Base-by-base conservation (phyloP, 2,113 vertebrate species). In the Picathartes gymnocephalus region DNA sequence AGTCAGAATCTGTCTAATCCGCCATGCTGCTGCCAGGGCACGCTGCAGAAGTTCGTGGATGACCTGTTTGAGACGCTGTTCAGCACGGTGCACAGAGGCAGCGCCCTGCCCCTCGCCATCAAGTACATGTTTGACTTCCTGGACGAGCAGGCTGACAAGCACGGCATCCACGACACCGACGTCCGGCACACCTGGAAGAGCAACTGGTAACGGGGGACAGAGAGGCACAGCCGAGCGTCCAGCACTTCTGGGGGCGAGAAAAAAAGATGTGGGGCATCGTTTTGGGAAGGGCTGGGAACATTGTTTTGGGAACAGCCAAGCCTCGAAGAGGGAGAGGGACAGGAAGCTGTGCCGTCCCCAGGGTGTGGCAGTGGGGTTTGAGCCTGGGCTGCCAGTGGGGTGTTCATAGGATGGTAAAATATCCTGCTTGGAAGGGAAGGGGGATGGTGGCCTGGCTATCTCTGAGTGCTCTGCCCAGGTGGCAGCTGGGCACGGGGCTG, bases 121-220 rank as follows among this genome's bases (percentile, higher is more conserved):
- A 99, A 99, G 94, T 99, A 99, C 97, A 99, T 99, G 99, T 99
- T 99, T 15, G 99, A 99, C 84, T 99, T 99, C 98, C 97, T 99
- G 98, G 99, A 99, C 28, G 99, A 99, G 96, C 99, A 99, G 97
- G 99, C 99, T 0, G 99, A 99, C 97, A 99, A 98, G 86, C 99
- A 99, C 22, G 96, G 98, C 96, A 99, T 99, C 95, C 98, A 99
- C 0, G 99, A 99, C 98, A 99, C 98, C 1, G 99, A 99, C 15
- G 99, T 99, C 7, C 98, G 99, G 54, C 99, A 99, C 98, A 99
- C 99, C 9, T 99, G 99, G 99, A 99, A 99, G 96, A 99, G 99
- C 98, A 99, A 99, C 97, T 99, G 99, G 99, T 99, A 87, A 98
- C 37, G 19, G 39, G 39, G 39, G 9, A 39, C 39, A 39, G 39